phyloP scores from a whole-genome alignment of 1,140 invertebrate genomes.

The Orchestia grillus region DNA sequence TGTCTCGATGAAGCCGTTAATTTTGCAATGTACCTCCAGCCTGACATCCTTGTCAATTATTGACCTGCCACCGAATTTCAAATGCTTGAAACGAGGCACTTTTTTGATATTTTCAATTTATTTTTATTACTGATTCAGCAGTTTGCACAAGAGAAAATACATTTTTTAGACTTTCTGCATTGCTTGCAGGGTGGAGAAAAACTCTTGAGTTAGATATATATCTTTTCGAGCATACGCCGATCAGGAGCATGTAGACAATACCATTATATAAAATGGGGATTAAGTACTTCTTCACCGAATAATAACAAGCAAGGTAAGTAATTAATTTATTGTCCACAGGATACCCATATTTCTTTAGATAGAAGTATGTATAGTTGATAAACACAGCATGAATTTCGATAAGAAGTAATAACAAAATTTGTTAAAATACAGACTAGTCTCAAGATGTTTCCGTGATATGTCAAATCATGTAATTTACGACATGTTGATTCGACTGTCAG shows the following conservation, averaged over 20 bases:
- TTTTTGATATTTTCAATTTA: no score
- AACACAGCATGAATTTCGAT: background rate
- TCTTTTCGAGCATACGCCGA: no score
- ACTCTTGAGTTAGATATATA: no score
- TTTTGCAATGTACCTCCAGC: no score
- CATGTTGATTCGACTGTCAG: background rate
- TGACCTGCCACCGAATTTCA: no score
- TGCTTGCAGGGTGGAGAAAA: no score
- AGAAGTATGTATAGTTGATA: background rate
- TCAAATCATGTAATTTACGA: background rate
- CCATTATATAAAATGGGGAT: background rate
- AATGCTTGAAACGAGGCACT: no score
- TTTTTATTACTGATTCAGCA: no score
- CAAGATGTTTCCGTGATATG: background rate
- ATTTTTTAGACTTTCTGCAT: no score
- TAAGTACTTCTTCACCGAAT: background rate
- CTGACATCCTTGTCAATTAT: no score
- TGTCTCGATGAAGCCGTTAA: no score
- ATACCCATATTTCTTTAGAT: background rate
- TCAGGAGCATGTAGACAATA: background rate
- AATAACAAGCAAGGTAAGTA: background rate
- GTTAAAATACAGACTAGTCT: background rate
- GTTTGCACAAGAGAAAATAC: no score
- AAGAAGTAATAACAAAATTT: background rate
- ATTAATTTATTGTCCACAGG: background rate